Evolutionary conservation across 2,797 vertebrate genomes (phyloP).

Genomic region (Melopsittacus undulatus): DNA sequence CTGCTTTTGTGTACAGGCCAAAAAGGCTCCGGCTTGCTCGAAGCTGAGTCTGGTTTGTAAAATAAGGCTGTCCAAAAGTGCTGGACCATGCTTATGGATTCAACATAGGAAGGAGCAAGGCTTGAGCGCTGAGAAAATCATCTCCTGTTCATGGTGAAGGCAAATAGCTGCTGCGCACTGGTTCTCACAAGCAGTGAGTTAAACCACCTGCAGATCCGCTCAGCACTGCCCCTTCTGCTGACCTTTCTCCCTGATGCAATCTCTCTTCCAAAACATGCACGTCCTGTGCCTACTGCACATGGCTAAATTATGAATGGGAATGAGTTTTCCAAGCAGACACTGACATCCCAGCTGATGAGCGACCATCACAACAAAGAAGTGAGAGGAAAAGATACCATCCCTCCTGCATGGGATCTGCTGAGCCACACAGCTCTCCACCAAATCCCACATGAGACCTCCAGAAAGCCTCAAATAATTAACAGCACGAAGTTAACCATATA

Average conservation of each 20-base stretch:
- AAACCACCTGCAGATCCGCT: neutral
- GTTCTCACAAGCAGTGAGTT: neutral
- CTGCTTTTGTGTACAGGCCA: neutral
- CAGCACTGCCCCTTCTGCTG: neutral
- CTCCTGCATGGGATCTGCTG: neutral
- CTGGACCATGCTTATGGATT: neutral
- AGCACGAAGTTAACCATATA: neutral
- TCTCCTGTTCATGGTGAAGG: neutral
- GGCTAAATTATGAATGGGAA: rapidly evolving
- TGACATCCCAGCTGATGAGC: neutral
- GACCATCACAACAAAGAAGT: neutral
- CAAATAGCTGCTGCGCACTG: rapidly evolving
- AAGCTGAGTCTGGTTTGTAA: neutral
- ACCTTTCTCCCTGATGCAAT: neutral
- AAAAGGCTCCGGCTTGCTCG: neutral
- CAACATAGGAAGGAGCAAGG: rapidly evolving
- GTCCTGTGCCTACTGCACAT: neutral
- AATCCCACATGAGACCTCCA: neutral
- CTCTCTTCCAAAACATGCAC: neutral
- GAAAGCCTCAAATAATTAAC: neutral
- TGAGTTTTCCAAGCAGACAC: neutral
- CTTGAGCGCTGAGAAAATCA: neutral
- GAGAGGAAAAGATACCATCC: neutral
- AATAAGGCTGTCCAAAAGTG: neutral
- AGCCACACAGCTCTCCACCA: neutral